Conservation (phyloP, 2,113 vertebrate genomes). For the Gallinago paraguaiae region DNA sequence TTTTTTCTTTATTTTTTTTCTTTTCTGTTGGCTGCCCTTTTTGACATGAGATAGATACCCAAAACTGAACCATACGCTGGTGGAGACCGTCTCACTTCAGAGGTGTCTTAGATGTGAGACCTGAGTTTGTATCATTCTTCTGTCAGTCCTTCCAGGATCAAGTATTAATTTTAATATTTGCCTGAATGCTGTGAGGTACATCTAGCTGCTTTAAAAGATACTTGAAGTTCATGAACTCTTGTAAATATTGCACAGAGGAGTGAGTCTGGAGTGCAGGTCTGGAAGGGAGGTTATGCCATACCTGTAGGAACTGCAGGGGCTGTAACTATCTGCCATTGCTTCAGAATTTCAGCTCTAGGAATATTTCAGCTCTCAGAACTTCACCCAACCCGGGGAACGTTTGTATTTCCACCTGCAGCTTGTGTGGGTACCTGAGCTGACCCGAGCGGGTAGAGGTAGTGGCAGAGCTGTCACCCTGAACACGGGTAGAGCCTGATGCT, state of each 20-base stretch:
- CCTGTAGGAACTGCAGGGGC: background rate
- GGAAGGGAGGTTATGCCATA: background rate
- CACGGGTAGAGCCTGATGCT: accelerated
- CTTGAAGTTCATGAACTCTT: background rate
- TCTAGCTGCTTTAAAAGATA: background rate
- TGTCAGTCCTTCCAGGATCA: background rate
- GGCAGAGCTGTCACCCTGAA: background rate
- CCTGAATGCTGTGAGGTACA: background rate
- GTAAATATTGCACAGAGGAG: background rate
- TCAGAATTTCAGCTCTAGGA: background rate
- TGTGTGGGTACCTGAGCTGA: background rate
- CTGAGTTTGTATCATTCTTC: background rate
- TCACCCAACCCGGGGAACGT: background rate
- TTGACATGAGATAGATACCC: background rate
- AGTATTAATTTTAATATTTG: background rate
- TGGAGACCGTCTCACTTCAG: background rate
- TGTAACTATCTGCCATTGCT: background rate
- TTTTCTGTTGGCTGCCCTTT: background rate
- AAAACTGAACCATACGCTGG: background rate
- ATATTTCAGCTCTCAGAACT: background rate
- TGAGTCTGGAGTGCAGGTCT: background rate
- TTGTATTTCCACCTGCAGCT: background rate
- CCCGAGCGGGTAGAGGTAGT: accelerated
- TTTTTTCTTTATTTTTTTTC: no score
- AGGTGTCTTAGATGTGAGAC: background rate